Evolutionary conservation across 1,140 invertebrate genomes (phyloP).

Genomic region (Diplogasteroides magnus): DNA sequence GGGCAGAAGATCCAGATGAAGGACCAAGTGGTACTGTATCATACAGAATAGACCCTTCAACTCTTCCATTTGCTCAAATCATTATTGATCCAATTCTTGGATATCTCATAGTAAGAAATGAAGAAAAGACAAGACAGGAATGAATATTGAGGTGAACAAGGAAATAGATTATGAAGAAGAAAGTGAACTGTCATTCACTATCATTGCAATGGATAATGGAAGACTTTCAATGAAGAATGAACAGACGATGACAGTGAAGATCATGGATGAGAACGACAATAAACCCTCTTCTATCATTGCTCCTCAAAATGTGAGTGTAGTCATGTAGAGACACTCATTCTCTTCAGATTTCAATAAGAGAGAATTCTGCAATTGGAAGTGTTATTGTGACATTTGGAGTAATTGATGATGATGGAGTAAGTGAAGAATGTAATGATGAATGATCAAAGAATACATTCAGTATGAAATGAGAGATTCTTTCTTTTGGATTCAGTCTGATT

Average conservation of each 20-base stretch:
- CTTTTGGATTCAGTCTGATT: neutral
- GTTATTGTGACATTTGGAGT: neutral
- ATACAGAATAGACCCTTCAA: neutral
- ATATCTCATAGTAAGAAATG: neutral
- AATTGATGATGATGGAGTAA: neutral
- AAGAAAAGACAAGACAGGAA: neutral
- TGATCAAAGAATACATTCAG: neutral
- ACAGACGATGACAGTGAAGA: neutral
- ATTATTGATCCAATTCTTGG: neutral
- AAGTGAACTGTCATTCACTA: neutral
- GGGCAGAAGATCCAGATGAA: neutral
- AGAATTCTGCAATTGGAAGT: neutral
- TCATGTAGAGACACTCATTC: no score
- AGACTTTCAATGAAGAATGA: neutral
- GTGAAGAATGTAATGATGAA: neutral
- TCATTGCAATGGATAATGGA: neutral
- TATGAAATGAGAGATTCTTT: neutral
- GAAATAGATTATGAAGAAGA: neutral
- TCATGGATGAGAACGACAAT: neutral
- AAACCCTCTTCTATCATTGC: no score
- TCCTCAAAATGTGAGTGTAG: no score
- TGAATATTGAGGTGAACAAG: no score
- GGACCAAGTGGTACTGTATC: neutral
- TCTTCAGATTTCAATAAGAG: neutral
- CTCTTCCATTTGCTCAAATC: neutral